Evolutionary conservation across 2,113 vertebrate species (phyloP).

Genomic region (Paramormyrops kingsleyae): DNA sequence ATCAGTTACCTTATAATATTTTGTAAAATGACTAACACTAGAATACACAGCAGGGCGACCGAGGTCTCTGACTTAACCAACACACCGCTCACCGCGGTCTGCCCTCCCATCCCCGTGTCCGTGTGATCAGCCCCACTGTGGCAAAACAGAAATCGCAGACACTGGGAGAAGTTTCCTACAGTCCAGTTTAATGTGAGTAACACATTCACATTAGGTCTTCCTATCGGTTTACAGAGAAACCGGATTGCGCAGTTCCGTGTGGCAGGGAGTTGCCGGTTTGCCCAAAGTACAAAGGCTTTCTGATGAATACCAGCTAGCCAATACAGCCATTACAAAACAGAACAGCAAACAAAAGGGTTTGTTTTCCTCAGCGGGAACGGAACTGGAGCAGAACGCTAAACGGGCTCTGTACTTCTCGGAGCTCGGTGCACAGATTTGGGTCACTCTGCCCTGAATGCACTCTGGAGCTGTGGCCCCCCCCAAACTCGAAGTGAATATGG

Average conservation of each 20-base stretch:
- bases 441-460: background rate
- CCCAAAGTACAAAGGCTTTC: background rate
- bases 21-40: background rate
- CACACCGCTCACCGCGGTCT: background rate
- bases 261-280: background rate
- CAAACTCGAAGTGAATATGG: background rate
- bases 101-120: background rate
- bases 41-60: background rate
- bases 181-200: background rate
- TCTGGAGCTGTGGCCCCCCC: background rate
- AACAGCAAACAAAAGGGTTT: background rate
- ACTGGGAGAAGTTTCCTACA: background rate
- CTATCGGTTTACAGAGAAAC: background rate
- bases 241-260: background rate
- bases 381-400: background rate
- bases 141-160: background rate
- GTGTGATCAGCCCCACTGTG: background rate
- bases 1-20: background rate
- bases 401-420: background rate
- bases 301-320: background rate
- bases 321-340: background rate
- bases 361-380: background rate
- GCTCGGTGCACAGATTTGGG: background rate
- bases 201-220: background rate
- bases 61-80: constrained; percentile 62